These are phyloP conservation scores for Allygus modestus DNA, from an alignment of 2,888 invertebrate genomes.

Conservation along the genomic window DNA sequence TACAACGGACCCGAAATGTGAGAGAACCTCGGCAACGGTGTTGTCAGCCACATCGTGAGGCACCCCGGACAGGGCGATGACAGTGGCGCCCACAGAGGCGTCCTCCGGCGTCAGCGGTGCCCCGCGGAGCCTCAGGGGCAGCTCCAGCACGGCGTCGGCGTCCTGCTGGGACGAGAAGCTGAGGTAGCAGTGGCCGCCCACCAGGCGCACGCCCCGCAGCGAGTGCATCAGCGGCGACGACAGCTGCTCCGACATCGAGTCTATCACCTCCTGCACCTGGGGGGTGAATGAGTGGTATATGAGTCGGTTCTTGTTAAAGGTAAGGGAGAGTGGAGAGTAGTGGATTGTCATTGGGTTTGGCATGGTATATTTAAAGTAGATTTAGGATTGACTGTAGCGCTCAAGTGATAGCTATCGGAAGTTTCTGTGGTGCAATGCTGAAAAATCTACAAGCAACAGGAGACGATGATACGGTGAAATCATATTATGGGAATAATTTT, in stretches of 20 bases:
- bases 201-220: conserved; percentile 72
- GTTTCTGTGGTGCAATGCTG: too few species aligned
- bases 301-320: background rate
- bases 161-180: conserved; percentile 71
- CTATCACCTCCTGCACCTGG: conserved; percentile 73
- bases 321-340: too few species aligned
- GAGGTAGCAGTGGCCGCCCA: conserved; percentile 72
- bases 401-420: too few species aligned
- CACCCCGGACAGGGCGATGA: conserved; percentile 72
- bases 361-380: too few species aligned
- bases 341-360: too few species aligned
- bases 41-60: conserved; percentile 72
- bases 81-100: conserved; percentile 72
- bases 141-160: conserved; percentile 71
- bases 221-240: conserved; percentile 71
- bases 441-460: too few species aligned
- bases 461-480: too few species aligned
- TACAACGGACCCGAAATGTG: conserved; percentile 72
- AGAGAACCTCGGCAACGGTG: conserved; percentile 71
- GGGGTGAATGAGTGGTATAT: too few species aligned
- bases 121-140: conserved; percentile 69
- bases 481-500: too few species aligned
- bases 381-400: too few species aligned
- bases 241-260: conserved; percentile 72
- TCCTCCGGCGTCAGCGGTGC: conserved; percentile 71